A percentile compares a stretch with the other conserved stretches of the same genome.
These are phyloP conservation scores for Stylophora pistillata DNA, from an alignment of 64 coral and sea anemone species.

Conservation along the genomic window DNA sequence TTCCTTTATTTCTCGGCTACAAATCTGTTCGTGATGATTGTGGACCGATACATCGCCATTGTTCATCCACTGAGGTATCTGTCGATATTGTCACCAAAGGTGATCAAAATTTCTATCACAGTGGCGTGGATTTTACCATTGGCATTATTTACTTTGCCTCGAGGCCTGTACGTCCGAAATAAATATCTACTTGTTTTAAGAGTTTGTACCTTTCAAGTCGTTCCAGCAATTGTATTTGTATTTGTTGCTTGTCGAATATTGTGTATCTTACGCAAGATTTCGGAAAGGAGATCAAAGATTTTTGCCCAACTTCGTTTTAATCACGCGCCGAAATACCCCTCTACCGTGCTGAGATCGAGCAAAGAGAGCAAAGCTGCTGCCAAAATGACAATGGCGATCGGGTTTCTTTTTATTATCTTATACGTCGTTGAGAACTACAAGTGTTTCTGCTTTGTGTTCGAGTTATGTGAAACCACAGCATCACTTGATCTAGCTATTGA, in stretches of 20 bases:
- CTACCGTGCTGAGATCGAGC: not conserved
- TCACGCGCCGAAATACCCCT: not conserved
- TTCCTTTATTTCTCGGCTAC: conserved; percentile 33
- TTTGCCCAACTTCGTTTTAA: conserved; percentile 36
- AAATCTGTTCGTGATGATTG: conserved; percentile 42
- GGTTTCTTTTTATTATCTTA: conserved; percentile 21
- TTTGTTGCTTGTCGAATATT: conserved; percentile 13
- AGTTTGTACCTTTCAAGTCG: not conserved
- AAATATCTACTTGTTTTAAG: conserved; percentile 6
- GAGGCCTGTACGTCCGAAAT: not conserved
- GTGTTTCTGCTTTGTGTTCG: conserved; percentile 21
- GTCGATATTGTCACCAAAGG: not conserved
- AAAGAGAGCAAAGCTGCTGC: conserved; percentile 7
- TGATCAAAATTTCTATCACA: not conserved
- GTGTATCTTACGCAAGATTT: conserved; percentile 27
- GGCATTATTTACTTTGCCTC: not conserved
- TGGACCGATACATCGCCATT: conserved; percentile 32
- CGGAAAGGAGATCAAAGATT: conserved; percentile 34
- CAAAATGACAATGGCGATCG: conserved; percentile 41
- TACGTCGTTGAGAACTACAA: conserved; percentile 36
- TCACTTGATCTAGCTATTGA: not conserved
- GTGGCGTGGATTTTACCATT: conserved; percentile 20
- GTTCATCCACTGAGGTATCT: conserved; percentile 33
- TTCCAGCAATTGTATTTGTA: not conserved
- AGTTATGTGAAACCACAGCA: not conserved